Evolutionary conservation across 1,140 invertebrate species (phyloP).

Genomic region (Portunus trituberculatus): DNA sequence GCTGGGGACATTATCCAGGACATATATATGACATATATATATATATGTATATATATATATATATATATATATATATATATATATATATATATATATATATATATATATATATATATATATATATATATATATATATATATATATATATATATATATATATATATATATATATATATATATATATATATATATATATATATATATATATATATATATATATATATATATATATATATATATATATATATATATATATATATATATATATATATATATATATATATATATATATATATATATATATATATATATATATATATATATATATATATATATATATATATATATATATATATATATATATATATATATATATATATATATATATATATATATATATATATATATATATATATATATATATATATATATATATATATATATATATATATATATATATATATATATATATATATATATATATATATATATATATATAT

Average conservation of each 20-base stretch:
- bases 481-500: conserved; percentile 6
- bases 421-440: neutral
- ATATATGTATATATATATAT: conserved; percentile 38
- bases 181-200: neutral
- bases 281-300: conserved; percentile 32
- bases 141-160: conserved; percentile 5
- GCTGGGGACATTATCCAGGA: neutral
- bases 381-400: neutral
- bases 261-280: conserved; percentile 45
- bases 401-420: neutral
- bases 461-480: neutral
- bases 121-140: neutral
- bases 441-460: neutral
- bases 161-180: conserved; percentile 21
- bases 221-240: conserved; percentile 36
- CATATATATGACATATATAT: too few species aligned
- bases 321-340: neutral
- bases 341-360: conserved; percentile 37
- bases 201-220: neutral
- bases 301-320: neutral
- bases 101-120: conserved; percentile 10
- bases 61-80: conserved; percentile 38
- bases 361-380: neutral
- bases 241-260: conserved; percentile 49
- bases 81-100: neutral